Base-by-base conservation (phyloP, 2,113 vertebrate species). In the Arothron firmamentum region DNA sequence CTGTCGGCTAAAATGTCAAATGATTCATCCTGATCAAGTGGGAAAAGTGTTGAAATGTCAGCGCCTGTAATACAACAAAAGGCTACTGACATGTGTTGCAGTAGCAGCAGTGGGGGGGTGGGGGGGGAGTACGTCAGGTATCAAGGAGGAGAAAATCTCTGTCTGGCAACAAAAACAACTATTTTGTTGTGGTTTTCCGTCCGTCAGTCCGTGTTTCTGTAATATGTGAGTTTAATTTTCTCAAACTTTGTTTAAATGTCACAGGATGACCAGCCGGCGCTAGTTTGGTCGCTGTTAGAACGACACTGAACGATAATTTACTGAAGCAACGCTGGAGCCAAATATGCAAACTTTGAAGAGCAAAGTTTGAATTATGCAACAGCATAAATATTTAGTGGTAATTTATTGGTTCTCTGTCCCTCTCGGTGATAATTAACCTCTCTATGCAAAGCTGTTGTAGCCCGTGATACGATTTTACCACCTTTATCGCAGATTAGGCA, bases 1-100 rank as follows among this genome's bases (percentile, higher is more conserved):
- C 68, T 78, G 72, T 83, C 84, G 74, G 83, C 72, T 71, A 75
- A 88, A 90, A 88, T 88, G 85, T 86, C 87, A 88, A 74, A 81
- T 81, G 78, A 77, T 80, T 87, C 85, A 78, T 75, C 85, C 77
- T 72, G 75, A 78, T 85, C 77, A 85, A 75, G 81, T 70, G 82
- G 67, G 72, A 78, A 86, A 85, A 75, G 81, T 70, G 82, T 65
- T 70, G 79, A 86, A 88, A 87, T 81, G 80, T 73, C 85, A 84
- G 70, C 56, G 31, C 19, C 13, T 76, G 75, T 78, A 68, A 66
- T 59, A 68, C 59, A 69, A 78, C 65, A 19, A 49, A 20, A 19
- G 65, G 71, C 31, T 49, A 73, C 74, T 10, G 20, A 66, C 77
- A 59, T 45, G 10, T 48, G 18, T 38, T 0, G 16, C 18, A 1